Evolutionary conservation across 2,888 invertebrate genomes (phyloP).

Genomic region (Amphipoea oculea): DNA sequence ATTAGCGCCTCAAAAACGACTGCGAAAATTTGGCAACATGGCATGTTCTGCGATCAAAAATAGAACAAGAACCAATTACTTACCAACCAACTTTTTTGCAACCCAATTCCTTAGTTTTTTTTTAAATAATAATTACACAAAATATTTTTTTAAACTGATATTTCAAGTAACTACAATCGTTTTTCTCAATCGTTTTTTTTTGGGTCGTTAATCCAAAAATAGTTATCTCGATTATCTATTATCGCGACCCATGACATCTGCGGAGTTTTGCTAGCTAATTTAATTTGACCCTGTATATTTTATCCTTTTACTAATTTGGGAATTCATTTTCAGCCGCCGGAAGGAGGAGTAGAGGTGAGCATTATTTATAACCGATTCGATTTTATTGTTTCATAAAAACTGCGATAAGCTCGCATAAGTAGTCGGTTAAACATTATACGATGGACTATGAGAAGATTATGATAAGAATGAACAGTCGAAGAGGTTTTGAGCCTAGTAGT

Average conservation of each 20-base stretch:
- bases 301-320: neutral
- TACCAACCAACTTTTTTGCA: neutral
- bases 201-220: neutral
- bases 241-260: neutral
- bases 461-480: neutral
- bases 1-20: neutral
- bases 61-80: neutral
- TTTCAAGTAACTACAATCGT: neutral
- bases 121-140: neutral
- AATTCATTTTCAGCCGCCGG: conserved; percentile 76
- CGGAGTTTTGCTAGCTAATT: neutral
- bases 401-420: neutral
- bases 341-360: conserved; percentile 82
- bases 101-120: neutral
- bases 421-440: neutral
- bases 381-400: neutral
- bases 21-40: too few relatives aligned
- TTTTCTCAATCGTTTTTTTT: too few relatives aligned
- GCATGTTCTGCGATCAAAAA: neutral
- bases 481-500: neutral
- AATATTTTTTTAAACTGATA: neutral
- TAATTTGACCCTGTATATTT: neutral
- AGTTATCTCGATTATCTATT: neutral
- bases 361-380: neutral
- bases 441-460: neutral